Evolutionary conservation across 2,113 vertebrate species (phyloP).

Genomic region (Charadrius vociferus): DNA sequence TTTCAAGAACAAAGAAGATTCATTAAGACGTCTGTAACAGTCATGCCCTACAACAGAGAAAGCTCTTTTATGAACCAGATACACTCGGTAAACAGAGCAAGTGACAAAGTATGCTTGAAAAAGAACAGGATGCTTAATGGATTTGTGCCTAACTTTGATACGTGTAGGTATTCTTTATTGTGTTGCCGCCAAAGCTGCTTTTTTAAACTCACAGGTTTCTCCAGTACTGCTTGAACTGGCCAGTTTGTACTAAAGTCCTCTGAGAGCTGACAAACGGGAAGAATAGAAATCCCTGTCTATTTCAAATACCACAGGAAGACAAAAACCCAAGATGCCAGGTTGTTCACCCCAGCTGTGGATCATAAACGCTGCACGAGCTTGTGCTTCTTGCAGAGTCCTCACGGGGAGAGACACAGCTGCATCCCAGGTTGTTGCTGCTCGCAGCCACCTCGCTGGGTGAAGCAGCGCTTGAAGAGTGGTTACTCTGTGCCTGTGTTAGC

Average conservation of each 20-base stretch:
- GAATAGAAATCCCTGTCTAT: neutral
- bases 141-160: neutral
- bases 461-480: neutral
- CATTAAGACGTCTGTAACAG: neutral
- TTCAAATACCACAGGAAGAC: neutral
- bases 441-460: fast-evolving
- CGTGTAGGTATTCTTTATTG: neutral
- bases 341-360: neutral
- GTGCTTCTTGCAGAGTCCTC: neutral
- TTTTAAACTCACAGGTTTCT: neutral
- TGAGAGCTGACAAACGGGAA: neutral
- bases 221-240: neutral
- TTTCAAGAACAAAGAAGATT: neutral
- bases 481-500: neutral
- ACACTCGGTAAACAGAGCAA: neutral
- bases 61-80: neutral
- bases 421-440: neutral
- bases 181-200: neutral
- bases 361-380: neutral
- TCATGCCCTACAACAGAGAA: neutral
- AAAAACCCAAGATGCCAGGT: neutral
- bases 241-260: neutral
- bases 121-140: neutral
- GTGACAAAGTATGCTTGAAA: neutral
- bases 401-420: neutral